Conservation (phyloP, 2,113 vertebrate species). For the Brienomyrus longianalis region DNA sequence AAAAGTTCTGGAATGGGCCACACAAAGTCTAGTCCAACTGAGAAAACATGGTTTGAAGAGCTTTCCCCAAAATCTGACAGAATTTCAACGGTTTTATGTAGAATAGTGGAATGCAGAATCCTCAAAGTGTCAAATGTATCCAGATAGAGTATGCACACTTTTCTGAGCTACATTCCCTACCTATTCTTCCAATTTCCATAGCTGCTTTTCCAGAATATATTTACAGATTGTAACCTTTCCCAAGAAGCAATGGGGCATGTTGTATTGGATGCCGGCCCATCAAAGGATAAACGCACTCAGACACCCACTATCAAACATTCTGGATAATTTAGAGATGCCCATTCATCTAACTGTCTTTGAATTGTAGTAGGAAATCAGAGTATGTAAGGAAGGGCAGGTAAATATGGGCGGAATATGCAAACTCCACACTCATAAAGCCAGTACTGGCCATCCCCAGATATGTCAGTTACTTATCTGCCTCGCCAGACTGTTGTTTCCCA, state of each 20-base stretch:
- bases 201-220: background rate
- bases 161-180: background rate
- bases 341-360: background rate
- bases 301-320: background rate
- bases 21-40: background rate
- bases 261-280: background rate
- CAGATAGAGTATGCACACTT: background rate
- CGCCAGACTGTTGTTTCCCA: background rate
- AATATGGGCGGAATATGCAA: background rate
- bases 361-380: background rate
- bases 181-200: background rate
- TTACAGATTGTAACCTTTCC: background rate
- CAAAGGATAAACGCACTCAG: background rate
- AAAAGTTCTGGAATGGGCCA: background rate
- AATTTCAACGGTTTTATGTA: background rate
- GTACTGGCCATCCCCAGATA: background rate
- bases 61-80: background rate
- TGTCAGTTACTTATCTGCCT: background rate
- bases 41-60: background rate
- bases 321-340: background rate
- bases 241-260: background rate
- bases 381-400: background rate
- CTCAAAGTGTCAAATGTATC: background rate
- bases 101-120: background rate
- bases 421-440: background rate